Evolutionary conservation across 2,888 invertebrate species (phyloP).

Genomic region (Tetropium fuscum): DNA sequence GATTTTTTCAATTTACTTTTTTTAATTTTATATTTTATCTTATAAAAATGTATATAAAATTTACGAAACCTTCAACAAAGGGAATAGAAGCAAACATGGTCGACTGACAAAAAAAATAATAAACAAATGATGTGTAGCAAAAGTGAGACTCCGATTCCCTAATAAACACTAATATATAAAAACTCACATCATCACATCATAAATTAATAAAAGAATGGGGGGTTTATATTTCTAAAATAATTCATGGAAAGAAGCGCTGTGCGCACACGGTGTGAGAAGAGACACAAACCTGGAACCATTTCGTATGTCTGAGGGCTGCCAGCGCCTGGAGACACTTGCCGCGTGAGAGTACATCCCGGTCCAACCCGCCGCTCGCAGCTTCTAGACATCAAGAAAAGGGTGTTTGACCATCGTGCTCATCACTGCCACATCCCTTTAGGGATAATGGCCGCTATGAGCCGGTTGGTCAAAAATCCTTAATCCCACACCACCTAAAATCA

Average conservation of each 20-base stretch:
- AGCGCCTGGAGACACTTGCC: conserved; percentile 99
- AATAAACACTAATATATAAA: conserved; percentile 44
- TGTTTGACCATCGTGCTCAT: conserved; percentile 79
- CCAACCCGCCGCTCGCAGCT: conserved; percentile 79
- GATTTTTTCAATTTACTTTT: conserved; percentile 54
- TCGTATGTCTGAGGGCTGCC: conserved; percentile 99
- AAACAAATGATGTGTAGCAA: conserved; percentile 37
- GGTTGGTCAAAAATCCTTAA: conserved; percentile 81
- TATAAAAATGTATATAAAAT: conserved; percentile 26
- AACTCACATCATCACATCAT: conserved; percentile 61
- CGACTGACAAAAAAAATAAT: conserved; percentile 44
- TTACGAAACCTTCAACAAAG: conserved; percentile 42
- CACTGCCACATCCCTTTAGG: conserved; percentile 44
- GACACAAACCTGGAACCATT: conserved; percentile 99
- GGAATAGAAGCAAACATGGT: conserved; percentile 64
- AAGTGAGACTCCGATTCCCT: conserved; percentile 46
- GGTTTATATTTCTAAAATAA: conserved; percentile 5
- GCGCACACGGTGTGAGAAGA: conserved; percentile 63
- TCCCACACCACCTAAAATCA: conserved; percentile 67
- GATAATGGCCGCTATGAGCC: conserved; percentile 47
- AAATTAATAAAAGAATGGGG: conserved; percentile 10
- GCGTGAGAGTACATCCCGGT: conserved; percentile 96
- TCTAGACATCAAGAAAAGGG: conserved; percentile 72
- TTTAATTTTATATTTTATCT: conserved; percentile 31
- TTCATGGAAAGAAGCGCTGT: conserved; percentile 28